Evolutionary conservation across 2,888 invertebrate genomes (phyloP).

Genomic region (Dryocosmus kuriphilus): DNA sequence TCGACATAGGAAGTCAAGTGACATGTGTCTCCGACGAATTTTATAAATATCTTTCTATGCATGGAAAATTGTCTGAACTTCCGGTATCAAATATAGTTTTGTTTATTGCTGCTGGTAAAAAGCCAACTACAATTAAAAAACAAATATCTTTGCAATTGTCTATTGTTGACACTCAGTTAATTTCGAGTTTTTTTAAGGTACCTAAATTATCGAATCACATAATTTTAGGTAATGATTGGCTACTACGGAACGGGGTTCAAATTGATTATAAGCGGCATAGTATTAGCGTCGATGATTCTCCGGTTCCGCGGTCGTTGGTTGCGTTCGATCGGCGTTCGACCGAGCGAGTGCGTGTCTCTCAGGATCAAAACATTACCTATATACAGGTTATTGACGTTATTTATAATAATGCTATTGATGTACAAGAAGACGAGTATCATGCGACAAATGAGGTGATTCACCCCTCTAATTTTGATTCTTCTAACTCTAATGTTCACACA

Average conservation of each 20-base stretch:
- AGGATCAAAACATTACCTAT: background rate
- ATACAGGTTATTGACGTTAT: background rate
- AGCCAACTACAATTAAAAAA: constrained; percentile 43
- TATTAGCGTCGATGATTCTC: constrained; percentile 1
- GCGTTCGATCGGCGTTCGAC: background rate
- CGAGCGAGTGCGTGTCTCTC: background rate
- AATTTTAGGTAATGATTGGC: constrained; percentile 50
- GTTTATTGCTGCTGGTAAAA: constrained; percentile 47
- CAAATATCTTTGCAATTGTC: constrained; percentile 45
- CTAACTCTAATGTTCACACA: background rate
- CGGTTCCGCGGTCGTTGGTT: background rate
- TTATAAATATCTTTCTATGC: constrained; percentile 39
- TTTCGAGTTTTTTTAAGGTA: constrained; percentile 40
- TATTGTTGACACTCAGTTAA: constrained; percentile 25
- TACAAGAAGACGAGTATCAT: too few species aligned
- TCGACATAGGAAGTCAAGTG: constrained; percentile 55
- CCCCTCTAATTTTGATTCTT: background rate
- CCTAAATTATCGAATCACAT: constrained; percentile 41
- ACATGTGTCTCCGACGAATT: constrained; percentile 52
- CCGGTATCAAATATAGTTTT: constrained; percentile 50
- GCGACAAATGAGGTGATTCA: background rate
- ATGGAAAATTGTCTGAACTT: constrained; percentile 41
- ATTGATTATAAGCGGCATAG: constrained; percentile 37
- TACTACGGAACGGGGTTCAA: constrained; percentile 25
- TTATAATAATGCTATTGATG: too few species aligned